phyloP scores from a whole-genome alignment of 2,888 invertebrate genomes.

The Microctonus aethiopoides region DNA sequence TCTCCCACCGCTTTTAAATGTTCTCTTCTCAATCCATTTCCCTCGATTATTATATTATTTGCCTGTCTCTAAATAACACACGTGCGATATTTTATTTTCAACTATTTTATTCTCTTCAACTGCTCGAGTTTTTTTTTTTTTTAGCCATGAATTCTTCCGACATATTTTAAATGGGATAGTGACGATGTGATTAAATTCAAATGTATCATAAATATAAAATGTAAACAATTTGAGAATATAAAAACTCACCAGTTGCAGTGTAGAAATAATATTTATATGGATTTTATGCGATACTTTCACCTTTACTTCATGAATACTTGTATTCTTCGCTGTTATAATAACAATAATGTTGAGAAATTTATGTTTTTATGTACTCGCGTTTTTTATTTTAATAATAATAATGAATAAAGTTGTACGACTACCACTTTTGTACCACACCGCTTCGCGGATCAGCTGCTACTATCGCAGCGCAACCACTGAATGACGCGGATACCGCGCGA shows the following conservation, averaged over 20 bases:
- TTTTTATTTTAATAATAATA: not conserved
- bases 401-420: not conserved
- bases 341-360: not conserved
- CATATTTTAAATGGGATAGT: too few relatives aligned
- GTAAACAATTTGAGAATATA: too few relatives aligned
- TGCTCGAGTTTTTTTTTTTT: too few relatives aligned
- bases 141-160: too few relatives aligned
- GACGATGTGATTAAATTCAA: too few relatives aligned
- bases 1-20: too few relatives aligned
- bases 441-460: conserved; percentile 59
- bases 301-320: not conserved
- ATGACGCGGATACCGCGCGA: conserved; percentile 21
- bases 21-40: too few relatives aligned
- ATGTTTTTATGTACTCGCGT: not conserved
- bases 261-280: not conserved
- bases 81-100: too few relatives aligned
- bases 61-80: too few relatives aligned
- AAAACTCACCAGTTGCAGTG: not conserved
- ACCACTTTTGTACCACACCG: conserved; percentile 35
- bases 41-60: too few relatives aligned
- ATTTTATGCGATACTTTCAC: not conserved
- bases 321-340: not conserved
- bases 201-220: too few relatives aligned
- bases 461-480: conserved; percentile 43
- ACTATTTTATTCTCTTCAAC: too few relatives aligned